Conservation (phyloP, 2,113 vertebrate species). For the Steatornis caripensis region DNA sequence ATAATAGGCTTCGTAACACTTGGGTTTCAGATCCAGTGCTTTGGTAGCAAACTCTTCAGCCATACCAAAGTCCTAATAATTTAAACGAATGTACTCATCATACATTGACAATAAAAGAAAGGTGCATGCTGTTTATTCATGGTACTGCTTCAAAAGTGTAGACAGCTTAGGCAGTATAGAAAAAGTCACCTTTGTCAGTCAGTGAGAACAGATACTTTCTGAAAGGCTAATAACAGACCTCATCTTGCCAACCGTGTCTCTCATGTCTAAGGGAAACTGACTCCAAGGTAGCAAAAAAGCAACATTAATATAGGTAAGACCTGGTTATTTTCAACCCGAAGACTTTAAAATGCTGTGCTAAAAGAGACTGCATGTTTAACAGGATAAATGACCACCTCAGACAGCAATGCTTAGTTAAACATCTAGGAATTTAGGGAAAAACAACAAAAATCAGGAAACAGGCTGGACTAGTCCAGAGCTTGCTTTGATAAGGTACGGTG, state of each 20-base stretch:
- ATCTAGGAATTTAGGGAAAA: neutral
- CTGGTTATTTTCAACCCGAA: neutral
- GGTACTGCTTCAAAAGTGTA: neutral
- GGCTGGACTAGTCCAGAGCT: neutral
- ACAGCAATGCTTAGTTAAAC: neutral
- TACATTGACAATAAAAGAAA: neutral
- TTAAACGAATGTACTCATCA: neutral
- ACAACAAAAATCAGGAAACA: neutral
- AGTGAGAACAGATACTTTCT: neutral
- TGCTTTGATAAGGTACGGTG: neutral
- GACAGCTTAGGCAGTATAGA: neutral
- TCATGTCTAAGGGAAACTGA: neutral
- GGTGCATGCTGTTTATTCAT: accelerated
- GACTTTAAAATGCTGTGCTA: neutral
- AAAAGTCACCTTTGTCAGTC: neutral
- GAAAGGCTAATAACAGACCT: neutral
- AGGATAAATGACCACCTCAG: neutral
- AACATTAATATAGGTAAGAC: neutral
- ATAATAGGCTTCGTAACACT: conserved; percentile 95
- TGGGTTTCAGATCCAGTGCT: conserved; percentile 94
- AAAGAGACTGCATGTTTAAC: neutral
- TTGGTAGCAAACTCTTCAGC: conserved; percentile 98
- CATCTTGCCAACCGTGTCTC: neutral
- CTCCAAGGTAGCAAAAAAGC: neutral
- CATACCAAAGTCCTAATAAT: conserved; percentile 91